phyloP scores from a whole-genome alignment of 2,113 vertebrate genomes.

The Indicator maculatus region DNA sequence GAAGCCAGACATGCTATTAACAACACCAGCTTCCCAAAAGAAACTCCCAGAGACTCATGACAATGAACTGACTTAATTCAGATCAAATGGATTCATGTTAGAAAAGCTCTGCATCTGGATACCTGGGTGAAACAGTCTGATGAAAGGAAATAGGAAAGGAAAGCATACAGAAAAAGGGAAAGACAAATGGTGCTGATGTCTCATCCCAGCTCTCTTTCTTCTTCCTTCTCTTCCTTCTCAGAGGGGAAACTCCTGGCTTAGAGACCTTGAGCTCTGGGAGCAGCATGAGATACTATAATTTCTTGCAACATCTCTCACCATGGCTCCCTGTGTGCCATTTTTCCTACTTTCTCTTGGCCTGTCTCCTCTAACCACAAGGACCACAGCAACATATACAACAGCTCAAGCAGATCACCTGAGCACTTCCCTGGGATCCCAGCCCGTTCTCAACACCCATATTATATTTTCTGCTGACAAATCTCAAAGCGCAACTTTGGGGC shows the following conservation, averaged over 20 bases:
- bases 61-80: not conserved
- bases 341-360: not conserved
- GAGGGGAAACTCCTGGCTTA: not conserved
- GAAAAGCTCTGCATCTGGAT: not conserved
- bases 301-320: fast-evolving
- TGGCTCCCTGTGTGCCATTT: not conserved
- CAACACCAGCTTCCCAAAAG: not conserved
- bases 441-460: not conserved
- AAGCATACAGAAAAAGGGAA: not conserved
- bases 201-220: not conserved
- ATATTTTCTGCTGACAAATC: not conserved
- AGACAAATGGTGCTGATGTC: not conserved
- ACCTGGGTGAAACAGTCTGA: not conserved
- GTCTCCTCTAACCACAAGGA: not conserved
- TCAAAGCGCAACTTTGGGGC: not conserved
- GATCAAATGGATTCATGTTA: fast-evolving
- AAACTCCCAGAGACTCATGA: not conserved
- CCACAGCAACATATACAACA: fast-evolving
- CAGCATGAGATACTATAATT: not conserved
- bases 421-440: not conserved
- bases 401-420: fast-evolving
- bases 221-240: not conserved
- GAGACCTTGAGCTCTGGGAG: not conserved
- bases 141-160: not conserved
- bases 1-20: not conserved